These are phyloP conservation scores for Cephus nigrinus DNA, from an alignment of 2,888 invertebrate genomes.

Conservation along the genomic window DNA sequence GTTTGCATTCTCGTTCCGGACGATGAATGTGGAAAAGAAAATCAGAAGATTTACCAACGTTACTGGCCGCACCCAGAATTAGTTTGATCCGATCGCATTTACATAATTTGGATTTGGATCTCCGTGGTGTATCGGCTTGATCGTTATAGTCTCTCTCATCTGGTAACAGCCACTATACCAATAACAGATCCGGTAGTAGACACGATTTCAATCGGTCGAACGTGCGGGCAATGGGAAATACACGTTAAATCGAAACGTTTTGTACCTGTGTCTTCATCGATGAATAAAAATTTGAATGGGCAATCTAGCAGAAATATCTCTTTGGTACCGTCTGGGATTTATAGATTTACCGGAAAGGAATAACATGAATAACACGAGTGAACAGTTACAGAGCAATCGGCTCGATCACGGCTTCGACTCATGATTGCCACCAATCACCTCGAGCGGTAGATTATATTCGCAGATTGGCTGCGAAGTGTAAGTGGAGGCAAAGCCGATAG, in stretches of 20 bases:
- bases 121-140: not conserved
- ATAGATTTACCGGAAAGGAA: not conserved
- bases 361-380: slow-evolving; percentile 9
- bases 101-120: slow-evolving; percentile 40
- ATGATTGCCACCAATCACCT: slow-evolving; percentile 26
- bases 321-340: not conserved
- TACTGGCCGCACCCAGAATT: not conserved
- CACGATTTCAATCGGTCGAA: not conserved
- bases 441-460: slow-evolving; percentile 28
- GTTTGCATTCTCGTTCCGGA: not conserved
- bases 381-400: slow-evolving; percentile 37
- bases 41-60: not conserved
- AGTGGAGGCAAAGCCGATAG: slow-evolving; percentile 21
- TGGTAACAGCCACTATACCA: not conserved
- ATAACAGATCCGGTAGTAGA: not conserved
- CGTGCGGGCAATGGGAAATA: not conserved
- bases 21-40: not conserved
- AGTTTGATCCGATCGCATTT: slow-evolving; percentile 33
- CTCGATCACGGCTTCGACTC: slow-evolving; percentile 34
- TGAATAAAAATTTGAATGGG: not conserved
- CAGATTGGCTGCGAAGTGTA: slow-evolving; percentile 23
- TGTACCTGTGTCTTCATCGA: not conserved
- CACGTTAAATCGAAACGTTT: not conserved
- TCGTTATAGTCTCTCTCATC: not conserved
- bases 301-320: not conserved